A percentile compares a stretch with the other conserved stretches of the same genome.
phyloP scores from a whole-genome alignment of 2,113 vertebrate species.

The Actinemys pallida region DNA sequence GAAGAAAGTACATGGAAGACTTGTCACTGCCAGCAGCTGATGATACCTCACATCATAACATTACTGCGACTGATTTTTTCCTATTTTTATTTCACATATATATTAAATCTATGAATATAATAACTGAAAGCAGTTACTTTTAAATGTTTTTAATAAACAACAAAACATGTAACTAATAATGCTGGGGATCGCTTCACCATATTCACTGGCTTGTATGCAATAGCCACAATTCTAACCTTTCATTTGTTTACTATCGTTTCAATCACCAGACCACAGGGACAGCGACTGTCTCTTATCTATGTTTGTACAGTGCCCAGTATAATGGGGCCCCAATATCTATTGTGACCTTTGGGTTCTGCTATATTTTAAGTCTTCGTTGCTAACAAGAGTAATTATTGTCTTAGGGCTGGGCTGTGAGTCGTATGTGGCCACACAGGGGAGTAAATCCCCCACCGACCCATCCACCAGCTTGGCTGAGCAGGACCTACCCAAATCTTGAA shows the following conservation, averaged over 20 bases:
- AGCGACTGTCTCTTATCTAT: too few relatives aligned
- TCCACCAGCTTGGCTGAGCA: not conserved
- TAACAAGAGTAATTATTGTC: not conserved
- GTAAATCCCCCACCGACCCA: not conserved
- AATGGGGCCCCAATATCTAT: not conserved
- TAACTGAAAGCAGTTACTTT: not conserved
- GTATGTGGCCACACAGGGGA: not conserved
- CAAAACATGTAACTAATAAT: not conserved
- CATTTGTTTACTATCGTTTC: not conserved
- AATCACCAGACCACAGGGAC: not conserved
- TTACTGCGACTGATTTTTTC: not conserved
- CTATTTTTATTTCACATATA: not conserved
- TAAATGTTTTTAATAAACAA: not conserved
- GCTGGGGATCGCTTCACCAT: not conserved
- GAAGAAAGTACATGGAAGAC: not conserved
- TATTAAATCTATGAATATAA: not conserved
- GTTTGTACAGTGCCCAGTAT: not conserved
- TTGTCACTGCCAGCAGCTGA: not conserved
- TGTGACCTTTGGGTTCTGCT: not conserved
- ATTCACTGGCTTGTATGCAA: not conserved
- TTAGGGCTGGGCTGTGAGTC: too few relatives aligned
- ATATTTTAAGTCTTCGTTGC: not conserved
- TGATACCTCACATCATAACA: not conserved
- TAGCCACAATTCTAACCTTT: not conserved
- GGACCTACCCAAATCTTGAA: not conserved